Conservation (phyloP, 2,888 invertebrate genomes). For the Drosophila anomelani region DNA sequence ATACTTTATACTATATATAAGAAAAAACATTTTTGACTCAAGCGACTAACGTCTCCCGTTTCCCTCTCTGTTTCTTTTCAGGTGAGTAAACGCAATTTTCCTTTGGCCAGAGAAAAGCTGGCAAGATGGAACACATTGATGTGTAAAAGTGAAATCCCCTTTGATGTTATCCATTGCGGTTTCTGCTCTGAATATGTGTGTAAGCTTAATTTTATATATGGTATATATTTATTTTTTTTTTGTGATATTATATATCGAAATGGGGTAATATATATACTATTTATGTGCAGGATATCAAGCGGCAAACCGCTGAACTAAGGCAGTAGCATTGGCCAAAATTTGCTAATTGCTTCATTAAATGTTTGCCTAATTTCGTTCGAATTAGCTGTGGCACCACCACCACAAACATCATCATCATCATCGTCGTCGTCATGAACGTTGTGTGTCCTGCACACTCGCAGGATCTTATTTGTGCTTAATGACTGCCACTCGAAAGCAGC, state of each 20-base stretch:
- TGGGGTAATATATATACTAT: background rate
- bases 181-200: constrained; percentile 29
- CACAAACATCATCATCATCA: background rate
- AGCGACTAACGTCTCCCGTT: constrained; percentile 29
- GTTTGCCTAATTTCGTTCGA: constrained; percentile 78
- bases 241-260: background rate
- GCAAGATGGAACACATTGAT: constrained; percentile 49
- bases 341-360: constrained; percentile 80
- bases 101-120: constrained; percentile 22
- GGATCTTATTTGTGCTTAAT: constrained; percentile 36
- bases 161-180: constrained; percentile 55
- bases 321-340: constrained; percentile 60
- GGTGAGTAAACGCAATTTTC: constrained; percentile 74
- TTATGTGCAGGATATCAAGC: constrained; percentile 2
- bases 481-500: constrained; percentile 32
- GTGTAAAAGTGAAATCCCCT: constrained; percentile 61
- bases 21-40: constrained; percentile 43
- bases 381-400: constrained; percentile 58
- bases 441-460: constrained; percentile 15
- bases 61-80: constrained; percentile 53
- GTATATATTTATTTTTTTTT: background rate
- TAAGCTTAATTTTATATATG: background rate
- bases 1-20: background rate
- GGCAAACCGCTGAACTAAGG: constrained; percentile 3
- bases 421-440: background rate